Evolutionary conservation across 2,113 vertebrate species (phyloP).

Genomic region (Hydrochoerus hydrochaeris): DNA sequence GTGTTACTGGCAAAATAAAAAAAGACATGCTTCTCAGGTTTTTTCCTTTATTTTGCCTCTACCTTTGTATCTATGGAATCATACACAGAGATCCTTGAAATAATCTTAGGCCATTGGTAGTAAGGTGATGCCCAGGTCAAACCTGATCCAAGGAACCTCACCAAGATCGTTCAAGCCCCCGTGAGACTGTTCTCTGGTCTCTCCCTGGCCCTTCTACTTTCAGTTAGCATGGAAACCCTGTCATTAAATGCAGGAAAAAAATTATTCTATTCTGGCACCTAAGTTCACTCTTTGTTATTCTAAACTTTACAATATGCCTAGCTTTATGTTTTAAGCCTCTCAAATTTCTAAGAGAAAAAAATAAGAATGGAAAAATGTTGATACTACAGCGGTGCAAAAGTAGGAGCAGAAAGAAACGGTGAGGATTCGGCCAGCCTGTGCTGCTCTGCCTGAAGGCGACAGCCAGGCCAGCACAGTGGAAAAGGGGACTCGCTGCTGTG

Average conservation of each 20-base stretch:
- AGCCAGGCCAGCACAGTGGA: neutral
- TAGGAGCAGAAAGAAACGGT: neutral
- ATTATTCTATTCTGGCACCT: neutral
- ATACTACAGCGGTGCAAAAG: neutral
- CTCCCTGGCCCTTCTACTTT: neutral
- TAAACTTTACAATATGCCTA: neutral
- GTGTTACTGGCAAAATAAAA: neutral
- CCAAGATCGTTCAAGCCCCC: neutral
- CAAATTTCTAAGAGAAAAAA: neutral
- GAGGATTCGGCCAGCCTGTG: neutral
- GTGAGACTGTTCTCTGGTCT: neutral
- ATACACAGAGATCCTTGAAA: neutral
- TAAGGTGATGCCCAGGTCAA: neutral
- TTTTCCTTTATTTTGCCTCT: neutral
- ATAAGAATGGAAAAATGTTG: neutral
- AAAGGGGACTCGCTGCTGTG: neutral
- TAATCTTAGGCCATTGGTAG: neutral
- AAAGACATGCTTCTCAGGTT: neutral
- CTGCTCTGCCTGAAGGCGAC: neutral
- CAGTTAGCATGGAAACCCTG: neutral
- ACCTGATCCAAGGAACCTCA: neutral
- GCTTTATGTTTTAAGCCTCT: slow-evolving; percentile 18
- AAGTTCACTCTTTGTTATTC: neutral
- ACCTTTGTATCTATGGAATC: neutral
- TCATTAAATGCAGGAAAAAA: slow-evolving; percentile 16